Base-by-base conservation (phyloP, 1,140 invertebrate genomes). In the Drosophila bipectinata region DNA sequence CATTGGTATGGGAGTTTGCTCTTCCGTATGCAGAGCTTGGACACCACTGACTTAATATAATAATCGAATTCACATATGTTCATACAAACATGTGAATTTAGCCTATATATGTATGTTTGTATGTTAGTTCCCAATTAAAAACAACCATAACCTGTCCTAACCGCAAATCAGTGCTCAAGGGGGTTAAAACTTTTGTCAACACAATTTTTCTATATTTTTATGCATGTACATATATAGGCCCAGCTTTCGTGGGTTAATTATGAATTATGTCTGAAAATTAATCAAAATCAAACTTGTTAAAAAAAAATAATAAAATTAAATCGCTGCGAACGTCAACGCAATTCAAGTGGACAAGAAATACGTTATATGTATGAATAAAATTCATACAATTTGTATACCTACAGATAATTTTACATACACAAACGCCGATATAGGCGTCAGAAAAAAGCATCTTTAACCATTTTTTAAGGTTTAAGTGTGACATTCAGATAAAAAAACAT, bases 101-200 rank as follows among this genome's bases (percentile, higher is more conserved):
- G 18, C 18, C 18, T 18, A 18, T 1, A 18, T 18, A 18, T 18
- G 18, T 18, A 18, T 18, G 1, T 1, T 18, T 18, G 18, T 18
- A 18, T 24, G 51, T n/a, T 47, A 44, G 41, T 12, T 68, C 62
- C 68, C 53, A 58, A 37, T 21, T 21, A 30, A 56, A 55, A 57
- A 52, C 59, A 66, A 74, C 72, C 72, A 74, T 74, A 74, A 74
- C 72, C 72, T 74, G 72, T 74, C 72, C 72, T 74, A 74, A 74
- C 72, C 44, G 41, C 63, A 15, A 68, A 57, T 67, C 18, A 14
- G 41, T 44, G 30, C 55, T 58, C 34, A 12, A 10, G 34, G 4
- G 34, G 8, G 34, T 37, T 10, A 10, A 12, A 12, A 37, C 12
- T 10, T 37, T n/a, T 37, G 64, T 30, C 44, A 63, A 62, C 39